Evolutionary conservation across 1,140 invertebrate species (phyloP).

Genomic region (Riptortus pedestris): DNA sequence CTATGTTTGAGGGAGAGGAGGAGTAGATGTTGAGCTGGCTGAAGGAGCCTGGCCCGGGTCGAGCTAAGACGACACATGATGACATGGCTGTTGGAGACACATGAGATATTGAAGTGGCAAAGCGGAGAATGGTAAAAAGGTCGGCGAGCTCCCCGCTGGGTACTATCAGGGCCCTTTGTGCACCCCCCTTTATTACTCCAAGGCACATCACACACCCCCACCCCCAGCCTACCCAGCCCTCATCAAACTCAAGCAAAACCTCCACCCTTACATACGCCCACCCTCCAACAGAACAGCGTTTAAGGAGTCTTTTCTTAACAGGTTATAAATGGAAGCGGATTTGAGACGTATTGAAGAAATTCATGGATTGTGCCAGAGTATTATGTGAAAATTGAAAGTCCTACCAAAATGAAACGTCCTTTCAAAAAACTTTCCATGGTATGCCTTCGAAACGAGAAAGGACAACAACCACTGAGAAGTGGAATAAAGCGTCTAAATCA

Average conservation of each 20-base stretch:
- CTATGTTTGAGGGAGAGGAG: too few species aligned
- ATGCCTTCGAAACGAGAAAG: too few species aligned
- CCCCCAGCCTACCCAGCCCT: neutral
- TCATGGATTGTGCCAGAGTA: too few species aligned
- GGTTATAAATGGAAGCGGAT: neutral
- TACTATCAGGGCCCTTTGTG: constrained; percentile 11
- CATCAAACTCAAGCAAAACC: neutral
- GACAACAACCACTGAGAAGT: too few species aligned
- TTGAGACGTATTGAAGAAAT: too few species aligned
- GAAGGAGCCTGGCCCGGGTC: neutral
- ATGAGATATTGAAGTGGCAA: constrained; percentile 15
- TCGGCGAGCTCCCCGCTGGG: neutral
- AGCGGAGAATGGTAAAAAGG: constrained; percentile 14
- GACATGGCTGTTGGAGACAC: constrained; percentile 8
- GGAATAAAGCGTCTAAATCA: too few species aligned
- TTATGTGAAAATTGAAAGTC: too few species aligned
- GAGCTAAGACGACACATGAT: constrained; percentile 1
- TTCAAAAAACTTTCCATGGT: too few species aligned
- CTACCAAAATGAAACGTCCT: too few species aligned
- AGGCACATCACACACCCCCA: constrained; percentile 7
- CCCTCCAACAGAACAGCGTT: neutral
- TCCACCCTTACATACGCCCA: neutral
- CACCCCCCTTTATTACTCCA: constrained; percentile 2
- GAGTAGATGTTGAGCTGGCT: neutral
- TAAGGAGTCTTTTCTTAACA: neutral